Percentiles rank a stretch among this genome's conserved stretches.
Evolutionary conservation across 2,113 vertebrate species (phyloP).

Genomic region (Dromaius novaehollandiae): DNA sequence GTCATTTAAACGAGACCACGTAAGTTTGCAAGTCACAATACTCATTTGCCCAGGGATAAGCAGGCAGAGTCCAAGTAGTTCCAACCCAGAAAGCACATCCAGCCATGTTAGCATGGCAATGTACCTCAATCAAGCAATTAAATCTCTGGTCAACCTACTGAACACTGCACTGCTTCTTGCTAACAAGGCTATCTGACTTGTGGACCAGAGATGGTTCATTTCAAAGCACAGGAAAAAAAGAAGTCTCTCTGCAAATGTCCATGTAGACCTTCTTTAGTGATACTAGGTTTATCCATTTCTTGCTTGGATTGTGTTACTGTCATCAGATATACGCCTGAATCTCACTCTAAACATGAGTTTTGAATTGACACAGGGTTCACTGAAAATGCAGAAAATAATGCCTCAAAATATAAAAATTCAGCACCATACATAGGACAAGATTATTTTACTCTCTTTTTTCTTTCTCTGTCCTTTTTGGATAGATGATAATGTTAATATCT

Average conservation of each 20-base stretch:
- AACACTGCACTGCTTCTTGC: not conserved
- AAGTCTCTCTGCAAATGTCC: not conserved
- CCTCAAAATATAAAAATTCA: not conserved
- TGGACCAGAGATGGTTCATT: not conserved
- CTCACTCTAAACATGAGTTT: not conserved
- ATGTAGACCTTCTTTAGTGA: not conserved
- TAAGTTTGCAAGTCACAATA: not conserved
- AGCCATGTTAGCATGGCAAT: not conserved
- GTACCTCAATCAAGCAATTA: not conserved
- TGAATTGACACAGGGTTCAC: not conserved
- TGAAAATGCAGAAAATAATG: not conserved
- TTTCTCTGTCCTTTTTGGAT: not conserved
- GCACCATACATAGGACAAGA: not conserved
- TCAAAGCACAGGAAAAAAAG: not conserved
- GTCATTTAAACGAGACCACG: not conserved
- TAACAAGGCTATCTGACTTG: not conserved
- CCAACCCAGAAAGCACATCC: not conserved
- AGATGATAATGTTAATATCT: not conserved
- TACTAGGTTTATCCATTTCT: fast-evolving
- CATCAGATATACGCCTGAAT: not conserved
- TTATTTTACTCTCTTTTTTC: not conserved
- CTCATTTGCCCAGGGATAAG: not conserved
- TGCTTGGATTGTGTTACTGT: not conserved
- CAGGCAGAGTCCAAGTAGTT: not conserved
- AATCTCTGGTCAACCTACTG: not conserved